Evolutionary conservation across 2,113 vertebrate genomes (phyloP), one percentile per base, ranked within the genome.

Genomic region (Plectropomus leopardus): DNA sequence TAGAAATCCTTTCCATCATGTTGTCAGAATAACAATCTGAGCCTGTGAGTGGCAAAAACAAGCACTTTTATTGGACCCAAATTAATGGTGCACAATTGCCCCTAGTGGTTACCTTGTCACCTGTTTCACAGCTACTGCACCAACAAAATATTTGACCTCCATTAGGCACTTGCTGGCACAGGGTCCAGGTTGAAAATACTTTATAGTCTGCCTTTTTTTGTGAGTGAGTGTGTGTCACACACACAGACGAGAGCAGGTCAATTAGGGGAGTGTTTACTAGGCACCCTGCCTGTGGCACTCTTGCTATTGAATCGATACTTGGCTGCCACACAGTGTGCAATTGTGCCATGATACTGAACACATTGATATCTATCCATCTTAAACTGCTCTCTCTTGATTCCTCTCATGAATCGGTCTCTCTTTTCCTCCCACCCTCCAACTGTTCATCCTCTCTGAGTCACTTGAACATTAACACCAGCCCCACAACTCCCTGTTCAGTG

Each of bases 201-300:
- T n/a, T n/a, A n/a, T n/a, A n/a, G 17, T 24, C 34, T 59, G 40
- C 21, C 42, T 78, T 19, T 72, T 19, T 65, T 64, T 78, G 36
- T 44, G 36, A 15, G 34, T 24, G 36, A 44, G 16, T 14, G 24
- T 47, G 44, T 28, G n/a, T 34, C 36, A 65, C 40, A 63, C 48
- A 15, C 68, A 68, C 16, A 65, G 65, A 64, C 58, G 67, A 84
- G 69, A 74, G 79, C 66, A 28, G 82, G 84, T 88, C 87, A 89
- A 89, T 93, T 86, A 89, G 55, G 72, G 42, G 72, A 86, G 82
- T 86, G 88, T 90, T 88, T 82, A 78, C 83, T 72, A 70, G 83
- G 74, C 86, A 69, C 42, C 83, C 72, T 85, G 83, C 77, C 85
- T 89, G 77, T 88, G 72, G 82, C 86, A 81, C 80, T 84, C 45